Evolutionary conservation across 2,888 invertebrate genomes (phyloP).

Genomic region (Rotaria sp.): DNA sequence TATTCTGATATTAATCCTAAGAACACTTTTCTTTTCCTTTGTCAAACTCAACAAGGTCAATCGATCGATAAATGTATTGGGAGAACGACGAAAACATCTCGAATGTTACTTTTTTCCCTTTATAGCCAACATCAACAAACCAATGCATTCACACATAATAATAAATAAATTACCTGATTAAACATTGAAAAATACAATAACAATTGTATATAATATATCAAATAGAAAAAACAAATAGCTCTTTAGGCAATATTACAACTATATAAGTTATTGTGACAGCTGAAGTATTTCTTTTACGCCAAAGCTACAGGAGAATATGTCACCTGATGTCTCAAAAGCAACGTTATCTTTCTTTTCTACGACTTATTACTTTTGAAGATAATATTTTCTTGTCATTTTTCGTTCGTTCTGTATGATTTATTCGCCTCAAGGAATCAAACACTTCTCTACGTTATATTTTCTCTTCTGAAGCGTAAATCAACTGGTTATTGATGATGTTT

Average conservation of each 20-base stretch:
- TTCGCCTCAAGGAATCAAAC: not conserved
- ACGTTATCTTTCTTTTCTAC: no score
- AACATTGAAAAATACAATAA: not conserved
- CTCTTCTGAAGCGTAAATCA: not conserved
- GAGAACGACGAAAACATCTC: no score
- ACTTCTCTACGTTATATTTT: not conserved
- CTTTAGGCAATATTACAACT: not conserved
- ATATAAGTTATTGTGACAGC: not conserved
- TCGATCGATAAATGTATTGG: not conserved
- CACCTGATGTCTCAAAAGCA: not conserved
- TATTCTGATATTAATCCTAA: not conserved
- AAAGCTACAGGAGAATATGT: not conserved
- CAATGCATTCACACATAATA: not conserved
- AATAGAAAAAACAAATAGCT: not conserved
- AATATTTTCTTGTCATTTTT: no score
- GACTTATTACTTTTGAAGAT: no score
- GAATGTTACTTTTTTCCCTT: no score
- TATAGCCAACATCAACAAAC: not conserved
- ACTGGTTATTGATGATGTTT: not conserved
- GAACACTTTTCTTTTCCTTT: not conserved
- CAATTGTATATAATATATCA: not conserved
- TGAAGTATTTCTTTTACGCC: not conserved
- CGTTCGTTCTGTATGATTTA: no score
- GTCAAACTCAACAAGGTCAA: not conserved
- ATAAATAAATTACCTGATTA: not conserved